phyloP scores from a whole-genome alignment of 1,140 invertebrate species.

The Saccostrea glomerata region DNA sequence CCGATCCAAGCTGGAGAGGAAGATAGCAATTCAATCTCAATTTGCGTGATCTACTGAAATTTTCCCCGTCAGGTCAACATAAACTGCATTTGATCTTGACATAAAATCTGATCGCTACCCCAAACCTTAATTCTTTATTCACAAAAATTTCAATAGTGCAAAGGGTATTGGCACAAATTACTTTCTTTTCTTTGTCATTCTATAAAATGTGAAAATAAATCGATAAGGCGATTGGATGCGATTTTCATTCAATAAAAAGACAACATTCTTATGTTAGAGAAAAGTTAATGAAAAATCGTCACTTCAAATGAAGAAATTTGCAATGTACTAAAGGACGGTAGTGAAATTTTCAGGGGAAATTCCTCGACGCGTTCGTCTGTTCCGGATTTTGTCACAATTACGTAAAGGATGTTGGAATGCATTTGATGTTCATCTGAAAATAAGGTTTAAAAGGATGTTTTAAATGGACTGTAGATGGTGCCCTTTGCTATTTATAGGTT shows the following conservation, averaged over 20 bases:
- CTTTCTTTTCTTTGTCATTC: not conserved
- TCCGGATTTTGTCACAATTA: too few relatives aligned
- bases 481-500: too few relatives aligned
- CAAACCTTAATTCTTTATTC: not conserved
- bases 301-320: not conserved
- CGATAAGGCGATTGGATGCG: not conserved
- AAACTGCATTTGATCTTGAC: not conserved
- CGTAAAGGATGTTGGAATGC: too few relatives aligned
- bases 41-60: not conserved
- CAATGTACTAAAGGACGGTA: not conserved
- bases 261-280: not conserved
- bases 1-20: not conserved
- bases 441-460: too few relatives aligned
- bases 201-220: not conserved
- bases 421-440: too few relatives aligned
- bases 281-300: not conserved
- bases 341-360: not conserved
- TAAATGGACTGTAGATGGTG: too few relatives aligned
- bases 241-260: not conserved
- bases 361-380: not conserved
- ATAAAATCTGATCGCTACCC: not conserved
- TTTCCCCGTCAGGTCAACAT: not conserved
- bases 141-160: not conserved
- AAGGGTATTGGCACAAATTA: not conserved
- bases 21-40: not conserved